Conservation (phyloP, 2,797 vertebrate species). For the Moxostoma hubbsi region DNA sequence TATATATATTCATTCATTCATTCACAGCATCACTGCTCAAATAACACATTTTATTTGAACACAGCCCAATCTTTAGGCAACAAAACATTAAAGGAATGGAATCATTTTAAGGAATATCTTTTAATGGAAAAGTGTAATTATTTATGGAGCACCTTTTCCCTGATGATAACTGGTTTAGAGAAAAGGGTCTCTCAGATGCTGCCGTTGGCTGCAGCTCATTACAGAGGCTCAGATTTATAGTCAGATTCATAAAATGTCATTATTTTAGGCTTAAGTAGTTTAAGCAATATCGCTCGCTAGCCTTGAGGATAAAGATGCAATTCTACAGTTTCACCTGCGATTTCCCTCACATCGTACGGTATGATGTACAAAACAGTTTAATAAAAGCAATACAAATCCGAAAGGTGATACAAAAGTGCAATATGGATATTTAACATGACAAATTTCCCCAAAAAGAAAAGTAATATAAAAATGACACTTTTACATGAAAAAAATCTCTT, state of each 20-base stretch:
- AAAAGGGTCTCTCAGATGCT: background rate
- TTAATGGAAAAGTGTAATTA: no score
- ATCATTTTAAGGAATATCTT: background rate
- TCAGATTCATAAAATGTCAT: background rate
- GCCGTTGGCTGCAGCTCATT: background rate
- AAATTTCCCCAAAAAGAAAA: background rate
- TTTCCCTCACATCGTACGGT: background rate
- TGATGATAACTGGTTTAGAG: background rate
- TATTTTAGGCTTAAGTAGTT: background rate
- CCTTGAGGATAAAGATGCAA: background rate
- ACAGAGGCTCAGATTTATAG: background rate
- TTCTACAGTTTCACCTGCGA: background rate
- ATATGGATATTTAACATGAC: background rate
- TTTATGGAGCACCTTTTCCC: background rate
- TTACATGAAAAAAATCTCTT: background rate
- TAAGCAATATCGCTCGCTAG: background rate
- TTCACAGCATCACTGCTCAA: background rate
- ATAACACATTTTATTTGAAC: background rate
- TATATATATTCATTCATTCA: background rate
- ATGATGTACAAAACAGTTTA: conserved; percentile 10
- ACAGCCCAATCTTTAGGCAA: background rate
- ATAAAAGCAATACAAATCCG: conserved; percentile 8
- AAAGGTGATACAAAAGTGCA: conserved; percentile 27
- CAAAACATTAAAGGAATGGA: background rate
- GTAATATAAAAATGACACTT: background rate